Conservation (phyloP, 1,140 invertebrate genomes). For the Camponotus floridanus region DNA sequence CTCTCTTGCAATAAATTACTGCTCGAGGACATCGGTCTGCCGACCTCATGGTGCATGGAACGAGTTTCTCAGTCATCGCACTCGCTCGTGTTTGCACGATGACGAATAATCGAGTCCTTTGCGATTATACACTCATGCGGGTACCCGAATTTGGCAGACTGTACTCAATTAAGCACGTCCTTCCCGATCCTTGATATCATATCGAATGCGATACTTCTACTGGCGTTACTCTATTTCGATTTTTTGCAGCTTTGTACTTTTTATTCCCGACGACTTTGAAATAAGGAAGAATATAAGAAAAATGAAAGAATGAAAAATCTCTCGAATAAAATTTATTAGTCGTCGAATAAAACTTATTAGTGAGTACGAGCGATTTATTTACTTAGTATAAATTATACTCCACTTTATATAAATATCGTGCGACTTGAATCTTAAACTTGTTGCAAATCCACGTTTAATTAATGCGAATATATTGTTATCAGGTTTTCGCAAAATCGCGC, state of each 20-base stretch:
- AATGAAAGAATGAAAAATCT: background rate
- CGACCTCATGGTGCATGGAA: slow-evolving; percentile 65
- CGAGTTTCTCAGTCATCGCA: slow-evolving; percentile 65
- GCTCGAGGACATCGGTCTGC: slow-evolving; percentile 55
- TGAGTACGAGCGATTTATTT: background rate
- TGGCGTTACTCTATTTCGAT: background rate
- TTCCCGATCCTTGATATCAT: background rate
- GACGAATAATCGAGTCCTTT: slow-evolving; percentile 59
- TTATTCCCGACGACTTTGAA: background rate
- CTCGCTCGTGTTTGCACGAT: slow-evolving; percentile 44
- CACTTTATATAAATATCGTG: background rate
- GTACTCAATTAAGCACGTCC: slow-evolving; percentile 63
- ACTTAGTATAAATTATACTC: background rate
- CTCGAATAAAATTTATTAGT: no score
- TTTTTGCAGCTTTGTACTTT: background rate
- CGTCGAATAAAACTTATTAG: background rate
- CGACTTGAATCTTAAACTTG: background rate
- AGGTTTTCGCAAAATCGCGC: background rate
- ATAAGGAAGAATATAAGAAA: background rate
- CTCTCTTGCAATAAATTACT: slow-evolving; percentile 42
- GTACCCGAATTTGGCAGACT: slow-evolving; percentile 67
- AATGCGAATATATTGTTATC: background rate
- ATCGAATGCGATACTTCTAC: background rate
- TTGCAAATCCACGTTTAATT: slow-evolving; percentile 1
- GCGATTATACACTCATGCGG: slow-evolving; percentile 72